phyloP scores from a whole-genome alignment of 2,113 vertebrate species.

The Isurus oxyrinchus region DNA sequence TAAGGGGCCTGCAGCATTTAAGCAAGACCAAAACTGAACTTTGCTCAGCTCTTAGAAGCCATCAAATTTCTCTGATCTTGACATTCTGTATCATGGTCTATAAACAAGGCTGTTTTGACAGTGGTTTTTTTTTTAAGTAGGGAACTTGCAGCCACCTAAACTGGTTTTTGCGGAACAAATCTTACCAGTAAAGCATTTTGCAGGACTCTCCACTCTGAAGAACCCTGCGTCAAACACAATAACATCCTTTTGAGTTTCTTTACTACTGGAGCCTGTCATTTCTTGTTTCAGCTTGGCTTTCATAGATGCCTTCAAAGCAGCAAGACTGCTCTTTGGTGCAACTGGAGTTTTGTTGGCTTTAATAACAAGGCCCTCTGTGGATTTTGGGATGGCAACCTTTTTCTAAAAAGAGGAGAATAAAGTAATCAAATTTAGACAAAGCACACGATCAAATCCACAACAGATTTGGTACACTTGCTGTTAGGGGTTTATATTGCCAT shows the following conservation, averaged over 20 bases:
- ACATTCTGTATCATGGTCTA: not conserved
- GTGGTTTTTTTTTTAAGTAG: not conserved
- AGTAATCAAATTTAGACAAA: not conserved
- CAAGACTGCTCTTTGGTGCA: constrained; percentile 71
- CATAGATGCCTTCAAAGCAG: constrained; percentile 78
- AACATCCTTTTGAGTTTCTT: constrained; percentile 42
- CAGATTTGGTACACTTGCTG: not conserved
- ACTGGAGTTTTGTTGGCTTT: constrained; percentile 45
- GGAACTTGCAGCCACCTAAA: not conserved
- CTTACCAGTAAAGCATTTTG: constrained; percentile 66
- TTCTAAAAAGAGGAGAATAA: constrained; percentile 59
- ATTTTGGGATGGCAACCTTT: constrained; percentile 42
- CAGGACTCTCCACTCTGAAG: constrained; percentile 81
- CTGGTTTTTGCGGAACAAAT: not conserved
- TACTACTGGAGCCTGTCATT: not conserved
- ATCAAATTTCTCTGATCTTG: not conserved
- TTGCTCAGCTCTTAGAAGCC: not conserved
- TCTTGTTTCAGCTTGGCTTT: constrained; percentile 54
- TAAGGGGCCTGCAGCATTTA: not conserved
- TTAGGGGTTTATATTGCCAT: not conserved
- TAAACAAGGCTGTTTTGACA: not conserved
- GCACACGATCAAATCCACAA: not conserved
- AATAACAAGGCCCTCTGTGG: not conserved
- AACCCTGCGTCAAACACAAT: constrained; percentile 80
- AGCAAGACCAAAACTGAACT: not conserved